Conservation (phyloP, 2,797 vertebrate genomes). For the Peromyscus eremicus region DNA sequence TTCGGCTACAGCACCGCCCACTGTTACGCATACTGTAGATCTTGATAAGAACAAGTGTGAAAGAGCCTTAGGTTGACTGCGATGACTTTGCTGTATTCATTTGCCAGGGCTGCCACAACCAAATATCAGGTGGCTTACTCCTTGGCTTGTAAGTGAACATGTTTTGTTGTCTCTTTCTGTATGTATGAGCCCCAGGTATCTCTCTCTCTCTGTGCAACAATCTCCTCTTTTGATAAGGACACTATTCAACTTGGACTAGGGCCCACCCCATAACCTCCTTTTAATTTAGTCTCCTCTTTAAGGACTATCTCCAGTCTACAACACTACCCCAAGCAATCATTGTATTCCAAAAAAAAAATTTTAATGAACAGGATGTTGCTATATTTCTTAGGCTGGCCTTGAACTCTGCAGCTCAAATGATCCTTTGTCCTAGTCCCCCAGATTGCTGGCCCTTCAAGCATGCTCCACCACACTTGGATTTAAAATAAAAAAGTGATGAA, state of each 20-base stretch:
- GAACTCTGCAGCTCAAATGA: background rate
- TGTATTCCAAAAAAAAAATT: constrained; percentile 8
- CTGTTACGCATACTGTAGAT: background rate
- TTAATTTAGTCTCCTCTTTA: background rate
- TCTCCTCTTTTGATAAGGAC: background rate
- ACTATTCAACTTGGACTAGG: background rate
- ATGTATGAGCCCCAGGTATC: background rate
- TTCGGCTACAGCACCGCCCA: background rate
- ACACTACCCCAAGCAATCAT: background rate
- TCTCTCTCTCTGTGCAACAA: background rate
- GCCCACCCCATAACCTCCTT: background rate
- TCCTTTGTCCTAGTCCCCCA: background rate
- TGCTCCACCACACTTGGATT: background rate
- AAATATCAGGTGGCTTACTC: background rate
- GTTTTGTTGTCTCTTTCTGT: background rate
- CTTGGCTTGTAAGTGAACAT: background rate
- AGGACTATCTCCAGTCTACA: background rate
- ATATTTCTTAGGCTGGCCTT: background rate
- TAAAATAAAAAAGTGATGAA: background rate
- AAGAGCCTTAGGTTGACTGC: background rate
- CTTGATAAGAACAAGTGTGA: background rate
- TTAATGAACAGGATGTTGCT: background rate
- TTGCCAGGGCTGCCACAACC: background rate
- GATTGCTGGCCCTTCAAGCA: background rate
- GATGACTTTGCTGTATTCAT: background rate